These are phyloP conservation scores for Carettochelys insculpta DNA, from an alignment of 2,113 vertebrate species.

Conservation along the genomic window DNA sequence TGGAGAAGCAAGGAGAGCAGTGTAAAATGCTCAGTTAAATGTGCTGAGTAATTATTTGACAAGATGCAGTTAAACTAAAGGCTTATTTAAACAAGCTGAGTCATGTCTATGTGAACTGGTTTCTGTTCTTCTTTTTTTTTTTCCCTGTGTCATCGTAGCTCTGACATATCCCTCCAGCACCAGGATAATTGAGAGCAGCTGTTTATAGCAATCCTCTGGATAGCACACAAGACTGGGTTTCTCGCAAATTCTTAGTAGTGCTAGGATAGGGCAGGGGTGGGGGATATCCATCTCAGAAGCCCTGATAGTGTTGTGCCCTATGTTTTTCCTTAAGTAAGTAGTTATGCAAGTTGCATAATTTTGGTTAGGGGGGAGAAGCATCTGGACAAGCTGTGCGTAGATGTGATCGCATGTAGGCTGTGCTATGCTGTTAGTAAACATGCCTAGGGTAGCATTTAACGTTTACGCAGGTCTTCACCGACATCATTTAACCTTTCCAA, in stretches of 20 bases:
- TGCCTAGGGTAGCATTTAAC: fast-evolving
- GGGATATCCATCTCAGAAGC: not conserved
- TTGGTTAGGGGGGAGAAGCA: not conserved
- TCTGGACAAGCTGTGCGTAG: not conserved
- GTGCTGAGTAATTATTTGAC: not conserved
- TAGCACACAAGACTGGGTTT: not conserved
- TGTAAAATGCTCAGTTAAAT: not conserved
- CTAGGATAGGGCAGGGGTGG: not conserved
- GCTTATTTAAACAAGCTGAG: conserved; percentile 57
- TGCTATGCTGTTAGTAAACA: not conserved
- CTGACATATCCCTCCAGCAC: not conserved
- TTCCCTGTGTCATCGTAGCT: conserved; percentile 75
- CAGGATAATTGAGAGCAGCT: conserved; percentile 26
- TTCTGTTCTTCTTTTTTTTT: conserved; percentile 25
- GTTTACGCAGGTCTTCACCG: not conserved
- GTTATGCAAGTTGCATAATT: fast-evolving
- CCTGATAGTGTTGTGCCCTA: not conserved
- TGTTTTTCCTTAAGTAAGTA: not conserved
- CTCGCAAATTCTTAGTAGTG: not conserved
- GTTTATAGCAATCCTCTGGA: not conserved
- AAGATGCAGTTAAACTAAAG: not conserved
- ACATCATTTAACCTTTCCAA: too few relatives aligned
- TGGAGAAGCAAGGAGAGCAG: not conserved
- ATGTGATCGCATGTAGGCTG: fast-evolving
- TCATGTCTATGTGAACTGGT: conserved; percentile 27